Evolutionary conservation across 2,888 invertebrate genomes (phyloP).

Genomic region (Erebia ligea): DNA sequence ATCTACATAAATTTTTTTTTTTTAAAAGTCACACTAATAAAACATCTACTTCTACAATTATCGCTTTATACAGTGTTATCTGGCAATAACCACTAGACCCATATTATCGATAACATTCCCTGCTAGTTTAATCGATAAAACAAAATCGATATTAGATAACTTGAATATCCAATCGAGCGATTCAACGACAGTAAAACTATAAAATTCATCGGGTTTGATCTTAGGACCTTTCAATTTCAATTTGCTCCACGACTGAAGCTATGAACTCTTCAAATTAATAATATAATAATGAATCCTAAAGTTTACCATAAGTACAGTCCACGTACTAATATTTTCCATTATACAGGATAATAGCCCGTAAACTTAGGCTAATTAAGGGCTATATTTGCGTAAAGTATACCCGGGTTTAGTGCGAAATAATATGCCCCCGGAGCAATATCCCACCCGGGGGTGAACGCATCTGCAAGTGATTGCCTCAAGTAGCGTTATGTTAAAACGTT

Average conservation of each 20-base stretch:
- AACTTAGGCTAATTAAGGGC: constrained; percentile 9
- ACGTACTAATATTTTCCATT: constrained; percentile 4
- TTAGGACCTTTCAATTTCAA: not conserved
- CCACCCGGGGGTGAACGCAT: constrained; percentile 22
- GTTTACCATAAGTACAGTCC: constrained; percentile 6
- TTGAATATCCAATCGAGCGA: not conserved
- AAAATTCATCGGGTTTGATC: not conserved
- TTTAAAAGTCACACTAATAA: too few relatives aligned
- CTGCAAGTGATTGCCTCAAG: constrained; percentile 25
- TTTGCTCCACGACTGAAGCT: not conserved
- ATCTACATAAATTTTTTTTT: too few relatives aligned
- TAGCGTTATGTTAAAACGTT: constrained; percentile 17
- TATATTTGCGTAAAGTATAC: not conserved
- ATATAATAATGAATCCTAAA: not conserved
- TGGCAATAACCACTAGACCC: constrained; percentile 11
- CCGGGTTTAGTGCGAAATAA: constrained; percentile 24
- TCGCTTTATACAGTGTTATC: constrained; percentile 3
- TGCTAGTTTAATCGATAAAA: constrained; percentile 1
- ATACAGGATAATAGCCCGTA: constrained; percentile 12
- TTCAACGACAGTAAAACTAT: not conserved
- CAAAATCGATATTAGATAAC: constrained; percentile 10
- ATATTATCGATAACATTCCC: constrained; percentile 10
- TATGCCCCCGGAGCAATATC: constrained; percentile 13
- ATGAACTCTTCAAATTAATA: not conserved
- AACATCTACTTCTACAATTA: too few relatives aligned